Evolutionary conservation across 2,797 vertebrate species (phyloP).

Genomic region (Periparus ater): DNA sequence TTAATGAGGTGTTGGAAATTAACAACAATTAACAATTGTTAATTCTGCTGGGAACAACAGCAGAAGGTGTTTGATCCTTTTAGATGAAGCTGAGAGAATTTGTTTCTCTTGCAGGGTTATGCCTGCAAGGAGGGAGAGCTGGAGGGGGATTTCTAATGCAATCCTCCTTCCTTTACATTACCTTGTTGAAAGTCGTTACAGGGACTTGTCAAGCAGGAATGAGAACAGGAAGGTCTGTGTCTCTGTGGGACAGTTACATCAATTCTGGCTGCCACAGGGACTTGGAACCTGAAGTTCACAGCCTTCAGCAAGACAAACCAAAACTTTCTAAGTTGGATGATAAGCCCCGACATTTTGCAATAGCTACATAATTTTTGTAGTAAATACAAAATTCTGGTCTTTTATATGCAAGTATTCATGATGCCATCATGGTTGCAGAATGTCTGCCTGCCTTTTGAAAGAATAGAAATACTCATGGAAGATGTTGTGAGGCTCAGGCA

Average conservation of each 20-base stretch:
- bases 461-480: background rate
- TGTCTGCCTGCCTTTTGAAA: background rate
- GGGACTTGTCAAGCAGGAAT: background rate
- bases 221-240: background rate
- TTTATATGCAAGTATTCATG: background rate
- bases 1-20: conserved; percentile 78
- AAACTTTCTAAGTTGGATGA: background rate
- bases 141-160: background rate
- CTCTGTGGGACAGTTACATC: background rate
- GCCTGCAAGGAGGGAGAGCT: background rate
- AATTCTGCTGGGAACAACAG: conserved; percentile 43
- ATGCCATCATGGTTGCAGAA: background rate
- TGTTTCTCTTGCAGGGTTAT: conserved; percentile 1
- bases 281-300: background rate
- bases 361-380: background rate
- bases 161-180: background rate
- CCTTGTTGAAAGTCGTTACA: conserved; percentile 5
- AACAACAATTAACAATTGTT: conserved; percentile 75
- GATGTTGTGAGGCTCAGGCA: background rate
- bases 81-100: conserved; percentile 24
- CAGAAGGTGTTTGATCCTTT: conserved; percentile 66
- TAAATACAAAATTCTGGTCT: background rate
- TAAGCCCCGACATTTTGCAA: background rate
- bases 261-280: background rate
- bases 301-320: background rate